phyloP scores from a whole-genome alignment of 2,888 invertebrate genomes.

The Deilephila porcellus region DNA sequence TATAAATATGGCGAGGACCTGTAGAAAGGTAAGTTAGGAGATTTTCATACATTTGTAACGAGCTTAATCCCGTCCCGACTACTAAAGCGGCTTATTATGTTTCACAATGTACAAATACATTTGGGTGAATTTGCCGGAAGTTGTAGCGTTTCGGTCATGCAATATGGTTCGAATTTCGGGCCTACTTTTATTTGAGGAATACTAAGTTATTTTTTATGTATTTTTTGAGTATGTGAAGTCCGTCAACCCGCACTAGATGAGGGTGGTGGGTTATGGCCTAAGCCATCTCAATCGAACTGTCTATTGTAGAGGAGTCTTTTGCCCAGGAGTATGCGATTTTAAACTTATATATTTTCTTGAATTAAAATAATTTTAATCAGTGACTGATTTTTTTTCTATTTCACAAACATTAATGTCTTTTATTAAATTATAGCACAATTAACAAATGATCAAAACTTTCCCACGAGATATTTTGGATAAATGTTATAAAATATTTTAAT shows the following conservation, averaged over 20 bases:
- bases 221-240: too few relatives aligned
- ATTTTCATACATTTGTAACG: slow-evolving; percentile 28
- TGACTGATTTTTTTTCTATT: too few relatives aligned
- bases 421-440: neutral
- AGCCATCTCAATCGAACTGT: too few relatives aligned
- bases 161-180: neutral
- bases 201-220: neutral
- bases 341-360: too few relatives aligned
- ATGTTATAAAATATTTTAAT: slow-evolving; percentile 12
- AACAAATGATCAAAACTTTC: neutral
- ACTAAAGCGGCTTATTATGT: slow-evolving; percentile 12
- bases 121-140: neutral
- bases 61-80: slow-evolving; percentile 27
- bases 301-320: too few relatives aligned
- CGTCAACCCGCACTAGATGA: too few relatives aligned
- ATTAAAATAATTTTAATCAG: too few relatives aligned
- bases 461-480: neutral
- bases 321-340: too few relatives aligned
- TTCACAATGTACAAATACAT: neutral
- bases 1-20: neutral
- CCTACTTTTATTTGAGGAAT: neutral
- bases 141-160: neutral
- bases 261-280: too few relatives aligned
- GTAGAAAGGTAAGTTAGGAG: neutral
- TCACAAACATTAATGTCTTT: too few relatives aligned